Evolutionary conservation across 2,113 vertebrate species (phyloP), one percentile per base, ranked within the genome.

Genomic region (Pampusana beccarii): DNA sequence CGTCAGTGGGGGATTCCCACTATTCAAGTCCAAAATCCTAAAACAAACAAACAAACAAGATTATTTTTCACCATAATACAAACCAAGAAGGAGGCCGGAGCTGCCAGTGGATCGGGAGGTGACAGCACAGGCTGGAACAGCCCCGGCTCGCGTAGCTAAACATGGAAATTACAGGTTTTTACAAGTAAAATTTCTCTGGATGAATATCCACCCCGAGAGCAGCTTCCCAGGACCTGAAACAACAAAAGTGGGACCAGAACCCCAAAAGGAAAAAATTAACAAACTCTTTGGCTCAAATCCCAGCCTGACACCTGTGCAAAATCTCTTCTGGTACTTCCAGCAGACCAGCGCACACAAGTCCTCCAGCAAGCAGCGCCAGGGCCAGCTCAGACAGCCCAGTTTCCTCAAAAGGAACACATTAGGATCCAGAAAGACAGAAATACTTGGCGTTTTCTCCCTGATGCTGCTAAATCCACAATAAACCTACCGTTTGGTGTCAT

Each of bases 1-100:
- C 1, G 97, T 98, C 48, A 98, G 58, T 4, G 97, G 98, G 5
- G 97, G 96, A 46, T 62, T 71, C 28, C 97, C 97, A 42, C 86
- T 80, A 1, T 97, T 98, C 48, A 96, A 83, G 42, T 97, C 96
- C 61, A 97, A 66, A 77, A 98, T 97, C 65, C 97, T 98, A 42
- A 33, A 18, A 46, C 44, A 46, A 46, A 46, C 42, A 16, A 80
- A 24, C 40, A 90, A 53, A 74, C 4, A 66, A 74, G 31, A 90
- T 21, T 5, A 8, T 9, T 87, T 89, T 73, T 61, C 51, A 67
- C 18, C 24, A 6, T 10, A 53, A 67, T 9, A 58, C 17, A 82
- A 69, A 72, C 13, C 48, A 84, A 60, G 26, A 31, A 64, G 62
- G 65, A 66, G 93, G 51, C 25, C 25, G 20, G 61, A 85, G 40